Conservation (phyloP, 2,888 invertebrate genomes). For the Perizoma flavofasciatum region DNA sequence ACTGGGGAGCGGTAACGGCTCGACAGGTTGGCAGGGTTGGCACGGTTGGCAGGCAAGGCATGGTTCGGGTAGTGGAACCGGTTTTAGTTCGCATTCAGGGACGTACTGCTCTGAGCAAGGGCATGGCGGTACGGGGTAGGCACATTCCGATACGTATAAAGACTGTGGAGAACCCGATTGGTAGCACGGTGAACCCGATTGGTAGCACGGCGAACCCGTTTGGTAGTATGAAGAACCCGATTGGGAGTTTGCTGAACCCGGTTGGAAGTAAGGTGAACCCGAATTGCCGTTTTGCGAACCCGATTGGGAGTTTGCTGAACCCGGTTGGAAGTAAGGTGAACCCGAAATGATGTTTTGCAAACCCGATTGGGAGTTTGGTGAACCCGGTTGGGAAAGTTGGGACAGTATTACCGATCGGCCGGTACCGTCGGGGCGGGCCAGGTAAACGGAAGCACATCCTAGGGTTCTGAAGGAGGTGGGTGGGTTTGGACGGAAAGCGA, state of each 20-base stretch:
- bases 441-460: constrained; percentile 48
- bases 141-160: not conserved
- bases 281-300: too few relatives aligned
- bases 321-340: not conserved
- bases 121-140: not conserved
- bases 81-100: not conserved
- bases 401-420: not conserved
- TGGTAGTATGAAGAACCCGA: not conserved
- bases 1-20: not conserved
- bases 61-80: not conserved
- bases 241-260: not conserved
- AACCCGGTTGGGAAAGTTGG: not conserved
- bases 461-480: constrained; percentile 53
- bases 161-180: not conserved
- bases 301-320: not conserved
- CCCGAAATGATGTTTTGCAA: not conserved
- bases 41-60: not conserved
- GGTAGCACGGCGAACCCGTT: not conserved
- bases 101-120: not conserved
- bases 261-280: not conserved
- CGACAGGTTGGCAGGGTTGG: too few relatives aligned
- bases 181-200: not conserved
- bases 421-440: not conserved
- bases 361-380: not conserved
- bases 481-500: constrained; percentile 63